phyloP scores from a whole-genome alignment of 2,113 vertebrate species.

The Coregonus clupeaformis region DNA sequence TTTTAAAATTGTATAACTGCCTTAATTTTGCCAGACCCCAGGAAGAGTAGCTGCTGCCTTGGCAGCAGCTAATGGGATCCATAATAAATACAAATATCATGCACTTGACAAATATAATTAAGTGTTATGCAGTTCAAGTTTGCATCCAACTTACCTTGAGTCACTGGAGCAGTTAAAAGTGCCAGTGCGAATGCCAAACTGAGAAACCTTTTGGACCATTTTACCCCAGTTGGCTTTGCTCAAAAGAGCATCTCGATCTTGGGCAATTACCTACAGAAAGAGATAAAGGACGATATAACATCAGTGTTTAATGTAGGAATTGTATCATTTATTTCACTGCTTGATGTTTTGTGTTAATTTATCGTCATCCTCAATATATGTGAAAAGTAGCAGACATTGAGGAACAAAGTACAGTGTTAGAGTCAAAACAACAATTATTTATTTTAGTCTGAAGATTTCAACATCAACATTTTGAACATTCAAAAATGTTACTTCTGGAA shows the following conservation, averaged over 20 bases:
- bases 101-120: neutral
- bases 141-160: conserved; percentile 76
- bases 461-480: neutral
- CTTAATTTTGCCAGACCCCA: no score
- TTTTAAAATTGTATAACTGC: no score
- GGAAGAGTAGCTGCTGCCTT: no score
- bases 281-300: neutral
- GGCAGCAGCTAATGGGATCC: neutral
- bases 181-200: conserved; percentile 95
- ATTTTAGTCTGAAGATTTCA: neutral
- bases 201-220: conserved; percentile 96
- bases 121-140: neutral
- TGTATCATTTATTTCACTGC: neutral
- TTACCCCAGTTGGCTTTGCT: conserved; percentile 91
- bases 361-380: neutral
- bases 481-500: neutral
- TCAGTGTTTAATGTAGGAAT: neutral
- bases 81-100: neutral
- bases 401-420: no score
- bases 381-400: neutral
- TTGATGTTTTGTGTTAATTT: neutral
- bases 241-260: conserved; percentile 86
- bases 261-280: conserved; percentile 85
- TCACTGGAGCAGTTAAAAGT: conserved; percentile 97
- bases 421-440: no score